Evolutionary conservation across 2,113 vertebrate species (phyloP).

Genomic region (Hirundichthys speculiger): DNA sequence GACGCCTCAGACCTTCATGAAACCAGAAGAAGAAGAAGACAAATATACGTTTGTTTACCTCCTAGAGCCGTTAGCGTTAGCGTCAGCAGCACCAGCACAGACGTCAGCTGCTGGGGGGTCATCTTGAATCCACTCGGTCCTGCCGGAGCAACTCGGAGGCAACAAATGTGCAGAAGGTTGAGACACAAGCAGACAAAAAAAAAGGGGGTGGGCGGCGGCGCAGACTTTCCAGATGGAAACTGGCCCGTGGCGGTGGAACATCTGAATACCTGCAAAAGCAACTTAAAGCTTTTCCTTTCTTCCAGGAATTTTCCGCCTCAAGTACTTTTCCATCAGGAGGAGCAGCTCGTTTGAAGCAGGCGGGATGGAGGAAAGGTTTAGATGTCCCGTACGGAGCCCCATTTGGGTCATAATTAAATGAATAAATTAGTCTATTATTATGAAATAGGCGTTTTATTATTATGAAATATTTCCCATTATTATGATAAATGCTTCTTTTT

Average conservation of each 20-base stretch:
- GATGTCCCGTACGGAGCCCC: too few relatives aligned
- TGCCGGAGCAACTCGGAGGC: slow-evolving; percentile 29
- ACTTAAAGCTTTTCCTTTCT: slow-evolving; percentile 9
- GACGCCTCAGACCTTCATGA: too few relatives aligned
- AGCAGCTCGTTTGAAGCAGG: background rate
- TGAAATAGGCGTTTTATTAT: too few relatives aligned
- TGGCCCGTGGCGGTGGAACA: slow-evolving; percentile 61
- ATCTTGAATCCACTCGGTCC: slow-evolving; percentile 53
- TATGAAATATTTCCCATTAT: too few relatives aligned
- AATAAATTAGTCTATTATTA: too few relatives aligned
- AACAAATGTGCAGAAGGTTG: slow-evolving; percentile 26
- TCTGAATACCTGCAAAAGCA: slow-evolving; percentile 36
- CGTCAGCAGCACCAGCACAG: slow-evolving; percentile 60
- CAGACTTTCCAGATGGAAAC: slow-evolving; percentile 60
- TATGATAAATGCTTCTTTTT: too few relatives aligned
- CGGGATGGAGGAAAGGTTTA: background rate
- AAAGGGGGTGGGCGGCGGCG: slow-evolving; percentile 42
- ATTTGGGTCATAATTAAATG: too few relatives aligned
- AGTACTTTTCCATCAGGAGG: slow-evolving; percentile 32
- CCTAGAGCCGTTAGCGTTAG: slow-evolving; percentile 59
- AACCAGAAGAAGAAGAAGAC: background rate
- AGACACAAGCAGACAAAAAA: slow-evolving; percentile 5
- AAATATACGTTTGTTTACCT: slow-evolving; percentile 60
- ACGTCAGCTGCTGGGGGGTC: slow-evolving; percentile 65
- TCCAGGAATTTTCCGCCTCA: slow-evolving; percentile 26